A percentile compares a stretch with the other conserved stretches of the same genome.
Conservation (phyloP, 2,888 invertebrate genomes). For the Thera obeliscata region DNA sequence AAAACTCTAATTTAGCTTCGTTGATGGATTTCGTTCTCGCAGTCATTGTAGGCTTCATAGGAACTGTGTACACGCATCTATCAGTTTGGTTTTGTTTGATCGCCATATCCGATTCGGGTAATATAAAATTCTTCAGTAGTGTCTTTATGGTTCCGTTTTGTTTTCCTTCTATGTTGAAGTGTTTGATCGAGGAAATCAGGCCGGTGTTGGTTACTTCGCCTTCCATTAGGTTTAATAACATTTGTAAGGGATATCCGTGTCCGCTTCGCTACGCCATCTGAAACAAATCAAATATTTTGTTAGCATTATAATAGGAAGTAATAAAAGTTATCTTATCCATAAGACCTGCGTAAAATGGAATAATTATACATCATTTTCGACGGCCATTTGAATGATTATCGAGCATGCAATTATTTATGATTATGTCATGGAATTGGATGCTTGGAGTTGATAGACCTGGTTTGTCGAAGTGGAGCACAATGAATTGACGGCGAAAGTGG, state of each 20-base stretch:
- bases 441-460: conserved; percentile 39
- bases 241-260: conserved; percentile 66
- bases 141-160: conserved; percentile 73
- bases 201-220: conserved; percentile 68
- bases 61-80: conserved; percentile 72
- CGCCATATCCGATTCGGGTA: conserved; percentile 74
- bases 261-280: conserved; percentile 78
- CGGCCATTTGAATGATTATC: conserved; percentile 28
- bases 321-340: conserved; percentile 24
- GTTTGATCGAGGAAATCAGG: conserved; percentile 70
- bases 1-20: conserved; percentile 72
- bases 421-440: conserved; percentile 48
- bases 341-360: conserved; percentile 20
- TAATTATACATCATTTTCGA: conserved; percentile 25
- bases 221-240: conserved; percentile 77
- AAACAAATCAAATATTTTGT: conserved; percentile 56
- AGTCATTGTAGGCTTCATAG: conserved; percentile 61
- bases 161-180: conserved; percentile 64
- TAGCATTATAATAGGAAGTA: conserved; percentile 26
- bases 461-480: conserved; percentile 46
- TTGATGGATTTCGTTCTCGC: conserved; percentile 68
- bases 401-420: conserved; percentile 36
- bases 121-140: conserved; percentile 71
- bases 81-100: conserved; percentile 73
- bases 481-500: conserved; percentile 49